Evolutionary conservation across 2,113 vertebrate species (phyloP).

Genomic region (Lasiurus borealis): DNA sequence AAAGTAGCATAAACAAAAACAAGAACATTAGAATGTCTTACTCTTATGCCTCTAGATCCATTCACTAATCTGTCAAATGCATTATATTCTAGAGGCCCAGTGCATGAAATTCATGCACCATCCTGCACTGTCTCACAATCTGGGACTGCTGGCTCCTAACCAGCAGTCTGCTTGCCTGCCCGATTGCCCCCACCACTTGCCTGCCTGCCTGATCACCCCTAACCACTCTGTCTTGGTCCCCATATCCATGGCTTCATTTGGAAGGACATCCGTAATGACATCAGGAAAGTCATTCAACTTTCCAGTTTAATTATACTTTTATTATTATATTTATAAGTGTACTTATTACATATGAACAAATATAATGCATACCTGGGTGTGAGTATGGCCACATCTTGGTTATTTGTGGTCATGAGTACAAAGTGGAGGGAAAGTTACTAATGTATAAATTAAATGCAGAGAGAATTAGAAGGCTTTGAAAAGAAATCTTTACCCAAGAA

Average conservation of each 20-base stretch:
- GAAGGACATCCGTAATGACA: no score
- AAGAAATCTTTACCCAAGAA: not conserved
- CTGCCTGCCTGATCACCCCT: no score
- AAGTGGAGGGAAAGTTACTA: not conserved
- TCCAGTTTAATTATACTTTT: no score
- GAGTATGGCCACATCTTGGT: not conserved
- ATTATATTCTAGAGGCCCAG: not conserved
- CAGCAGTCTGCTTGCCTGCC: no score
- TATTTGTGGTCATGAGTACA: not conserved
- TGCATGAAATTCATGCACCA: no score
- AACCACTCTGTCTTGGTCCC: no score
- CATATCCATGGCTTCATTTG: no score
- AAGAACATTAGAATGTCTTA: constrained; percentile 45
- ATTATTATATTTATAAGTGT: not conserved
- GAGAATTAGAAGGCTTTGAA: not conserved
- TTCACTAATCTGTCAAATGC: constrained; percentile 32
- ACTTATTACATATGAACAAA: constrained; percentile 41
- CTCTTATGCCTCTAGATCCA: not conserved
- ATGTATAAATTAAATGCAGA: constrained; percentile 54
- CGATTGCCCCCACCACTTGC: no score
- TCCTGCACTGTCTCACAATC: no score
- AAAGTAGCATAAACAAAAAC: constrained; percentile 47
- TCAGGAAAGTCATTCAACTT: no score
- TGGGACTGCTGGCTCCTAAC: no score
- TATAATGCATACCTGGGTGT: not conserved